Evolutionary conservation across 2,888 invertebrate genomes (phyloP).

Genomic region (Alloplasta piceator): DNA sequence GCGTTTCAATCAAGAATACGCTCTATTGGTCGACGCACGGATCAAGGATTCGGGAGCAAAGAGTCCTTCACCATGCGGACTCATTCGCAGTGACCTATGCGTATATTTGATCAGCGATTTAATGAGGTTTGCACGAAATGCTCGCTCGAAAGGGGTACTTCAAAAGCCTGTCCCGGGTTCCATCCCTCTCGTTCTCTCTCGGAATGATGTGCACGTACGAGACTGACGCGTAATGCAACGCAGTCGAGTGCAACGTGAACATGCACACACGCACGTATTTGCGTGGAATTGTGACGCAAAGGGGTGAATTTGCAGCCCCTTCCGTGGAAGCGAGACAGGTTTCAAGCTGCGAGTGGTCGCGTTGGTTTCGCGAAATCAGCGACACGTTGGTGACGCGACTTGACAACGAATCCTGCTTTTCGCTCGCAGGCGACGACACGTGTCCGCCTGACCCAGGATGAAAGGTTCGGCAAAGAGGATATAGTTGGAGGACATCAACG

Average conservation of each 20-base stretch:
- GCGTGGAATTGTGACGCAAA: not conserved
- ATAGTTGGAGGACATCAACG: conserved; percentile 2
- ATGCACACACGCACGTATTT: not conserved
- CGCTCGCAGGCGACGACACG: conserved; percentile 27
- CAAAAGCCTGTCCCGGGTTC: not conserved
- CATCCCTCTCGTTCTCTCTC: not conserved
- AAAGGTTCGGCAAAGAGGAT: not conserved
- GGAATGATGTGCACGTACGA: conserved; percentile 36
- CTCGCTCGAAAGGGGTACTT: conserved; percentile 15
- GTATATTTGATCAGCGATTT: conserved; percentile 49
- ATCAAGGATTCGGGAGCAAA: not conserved
- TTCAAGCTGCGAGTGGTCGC: conserved; percentile 30
- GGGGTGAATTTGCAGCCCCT: conserved; percentile 3
- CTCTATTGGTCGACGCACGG: not conserved
- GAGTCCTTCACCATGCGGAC: not conserved
- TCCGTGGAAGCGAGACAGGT: conserved; percentile 3
- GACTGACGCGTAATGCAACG: conserved; percentile 41
- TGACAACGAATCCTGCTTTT: conserved; percentile 44
- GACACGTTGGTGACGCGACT: conserved; percentile 27
- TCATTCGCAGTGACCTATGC: conserved; percentile 22
- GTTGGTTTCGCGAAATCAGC: conserved; percentile 34
- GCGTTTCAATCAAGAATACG: not conserved
- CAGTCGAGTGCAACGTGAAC: not conserved
- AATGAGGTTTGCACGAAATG: conserved; percentile 53
- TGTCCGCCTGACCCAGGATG: conserved; percentile 8